A percentile compares a stretch with the other conserved stretches of the same genome.
phyloP scores from a whole-genome alignment of 1,140 invertebrate genomes.

The Musca domestica region DNA sequence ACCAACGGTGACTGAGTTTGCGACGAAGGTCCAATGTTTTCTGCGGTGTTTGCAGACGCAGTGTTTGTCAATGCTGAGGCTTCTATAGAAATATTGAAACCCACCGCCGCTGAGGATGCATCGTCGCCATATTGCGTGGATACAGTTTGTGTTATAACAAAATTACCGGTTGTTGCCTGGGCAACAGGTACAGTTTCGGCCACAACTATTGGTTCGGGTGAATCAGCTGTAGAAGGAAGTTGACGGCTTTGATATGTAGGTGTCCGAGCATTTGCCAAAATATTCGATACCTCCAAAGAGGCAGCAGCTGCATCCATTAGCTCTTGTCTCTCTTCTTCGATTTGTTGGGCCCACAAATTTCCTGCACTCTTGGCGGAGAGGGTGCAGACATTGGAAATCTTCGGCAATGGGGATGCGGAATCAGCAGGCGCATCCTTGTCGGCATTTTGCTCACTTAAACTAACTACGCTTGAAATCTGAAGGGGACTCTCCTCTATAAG shows the following conservation, averaged over 20 bases:
- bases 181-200: conserved; percentile 23
- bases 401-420: background rate
- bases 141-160: conserved; percentile 28
- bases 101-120: background rate
- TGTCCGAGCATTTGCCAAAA: conserved; percentile 3
- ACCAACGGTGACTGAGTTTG: background rate
- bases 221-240: background rate
- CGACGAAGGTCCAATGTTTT: background rate
- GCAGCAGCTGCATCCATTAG: conserved; percentile 9
- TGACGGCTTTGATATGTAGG: background rate
- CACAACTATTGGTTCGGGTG: conserved; percentile 17
- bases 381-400: conserved; percentile 26
- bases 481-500: background rate
- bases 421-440: background rate
- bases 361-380: conserved; percentile 1
- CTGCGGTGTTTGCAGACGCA: background rate
- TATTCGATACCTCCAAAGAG: conserved; percentile 23
- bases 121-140: conserved; percentile 23
- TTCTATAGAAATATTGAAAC: conserved; percentile 28
- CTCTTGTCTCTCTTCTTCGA: conserved; percentile 12
- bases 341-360: conserved; percentile 17
- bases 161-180: conserved; percentile 16
- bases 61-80: background rate
- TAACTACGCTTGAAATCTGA: conserved; percentile 25
- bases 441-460: conserved; percentile 6